These are phyloP conservation scores for Clinocottus analis DNA, from an alignment of 2,113 vertebrate genomes.

Conservation along the genomic window DNA sequence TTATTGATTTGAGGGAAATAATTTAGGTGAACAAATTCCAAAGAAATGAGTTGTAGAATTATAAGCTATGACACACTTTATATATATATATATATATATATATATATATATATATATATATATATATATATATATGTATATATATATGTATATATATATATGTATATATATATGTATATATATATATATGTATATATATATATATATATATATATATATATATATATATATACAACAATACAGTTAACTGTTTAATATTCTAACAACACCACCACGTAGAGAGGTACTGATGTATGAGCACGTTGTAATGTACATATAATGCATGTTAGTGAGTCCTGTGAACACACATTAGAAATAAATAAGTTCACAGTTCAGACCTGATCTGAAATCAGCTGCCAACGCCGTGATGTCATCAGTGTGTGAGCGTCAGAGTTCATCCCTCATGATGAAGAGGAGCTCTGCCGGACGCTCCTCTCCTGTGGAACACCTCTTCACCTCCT, in stretches of 20 bases:
- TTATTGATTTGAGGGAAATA: neutral
- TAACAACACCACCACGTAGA: conserved; percentile 19
- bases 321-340: neutral
- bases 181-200: too few relatives aligned
- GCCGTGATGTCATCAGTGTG: conserved; percentile 17
- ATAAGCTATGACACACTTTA: neutral
- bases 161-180: too few relatives aligned
- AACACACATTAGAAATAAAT: conserved; percentile 44
- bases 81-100: too few relatives aligned
- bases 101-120: too few relatives aligned
- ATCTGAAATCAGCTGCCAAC: conserved; percentile 42
- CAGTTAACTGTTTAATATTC: conserved; percentile 6
- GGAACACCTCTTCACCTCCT: too few relatives aligned
- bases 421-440: conserved; percentile 7
- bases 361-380: conserved; percentile 25
- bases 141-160: too few relatives aligned
- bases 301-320: conserved; percentile 5
- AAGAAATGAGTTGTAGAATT: neutral
- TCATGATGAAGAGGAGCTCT: too few relatives aligned
- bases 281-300: neutral
- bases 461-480: too few relatives aligned
- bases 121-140: too few relatives aligned
- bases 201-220: too few relatives aligned
- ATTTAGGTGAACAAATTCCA: neutral
- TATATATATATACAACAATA: too few relatives aligned